Evolutionary conservation across 2,888 invertebrate species (phyloP), one percentile per base, ranked within the genome.

Genomic region (Acleris cristana): DNA sequence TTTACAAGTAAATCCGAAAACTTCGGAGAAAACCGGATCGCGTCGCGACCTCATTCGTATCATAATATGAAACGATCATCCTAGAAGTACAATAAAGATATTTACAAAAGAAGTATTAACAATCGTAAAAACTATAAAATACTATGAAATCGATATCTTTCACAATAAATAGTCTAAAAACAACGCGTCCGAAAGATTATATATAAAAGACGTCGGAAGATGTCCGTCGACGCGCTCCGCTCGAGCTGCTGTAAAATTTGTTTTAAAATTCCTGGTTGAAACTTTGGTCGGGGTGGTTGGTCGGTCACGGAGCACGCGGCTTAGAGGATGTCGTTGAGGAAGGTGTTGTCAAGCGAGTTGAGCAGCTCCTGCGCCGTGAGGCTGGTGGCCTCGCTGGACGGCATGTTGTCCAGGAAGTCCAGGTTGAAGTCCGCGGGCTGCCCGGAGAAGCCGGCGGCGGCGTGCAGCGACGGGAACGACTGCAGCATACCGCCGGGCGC

Each of bases 351-450:
- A 78, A 98, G 95, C 64, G 97, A 97, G 88, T 95, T 97, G 77
- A 97, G 94, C 72, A 97, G 90, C 83, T 97, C 97, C 84, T 97
- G 96, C 69, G 97, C 96, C 77, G 96, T 95, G 87, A 96, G 95
- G 80, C 95, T 95, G 80, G 94, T 94, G 69, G 96, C 94, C 86
- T 97, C 97, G 60, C 94, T 94, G 75, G 96, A 93, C 65, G 96
- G 95, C 85, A 97, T 94, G 89, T 96, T 96, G 86, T 97, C 97
- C 71, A 97, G 94, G 91, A 97, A 97, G 93, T 97, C 97, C 77
- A 97, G 94, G 86, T 95, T 96, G 87, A 97, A 96, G 88, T 97
- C 96, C 10, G 94, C 84, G 71, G 94, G 86, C 65, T 92, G 90
- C 71, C 91, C 93, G 62, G 92, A 84, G 81, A 89, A 93, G 79